A percentile compares a stretch with the other conserved stretches of the same genome.
Evolutionary conservation across 2,797 vertebrate species (phyloP).

Genomic region (Acomys russatus): DNA sequence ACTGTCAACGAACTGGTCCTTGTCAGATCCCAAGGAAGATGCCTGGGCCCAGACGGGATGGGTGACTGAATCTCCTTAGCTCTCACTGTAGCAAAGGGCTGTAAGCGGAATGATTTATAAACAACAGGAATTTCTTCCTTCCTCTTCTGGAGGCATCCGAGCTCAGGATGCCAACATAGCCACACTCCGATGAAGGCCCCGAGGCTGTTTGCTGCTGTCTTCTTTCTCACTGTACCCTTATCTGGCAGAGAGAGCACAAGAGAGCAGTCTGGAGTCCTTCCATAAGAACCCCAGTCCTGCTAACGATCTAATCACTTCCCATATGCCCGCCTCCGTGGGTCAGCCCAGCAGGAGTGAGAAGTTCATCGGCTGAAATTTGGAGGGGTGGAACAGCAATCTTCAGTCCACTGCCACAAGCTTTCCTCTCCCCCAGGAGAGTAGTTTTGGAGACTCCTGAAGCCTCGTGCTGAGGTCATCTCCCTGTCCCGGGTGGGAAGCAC

Average conservation of each 20-base stretch:
- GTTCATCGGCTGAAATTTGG: neutral
- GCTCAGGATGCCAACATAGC: neutral
- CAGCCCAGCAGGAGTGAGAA: neutral
- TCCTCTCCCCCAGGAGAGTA: neutral
- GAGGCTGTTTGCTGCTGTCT: neutral
- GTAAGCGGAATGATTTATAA: neutral
- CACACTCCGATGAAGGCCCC: neutral
- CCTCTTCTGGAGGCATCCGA: neutral
- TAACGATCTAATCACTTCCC: neutral
- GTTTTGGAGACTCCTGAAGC: neutral
- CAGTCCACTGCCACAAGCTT: neutral
- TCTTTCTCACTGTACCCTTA: neutral
- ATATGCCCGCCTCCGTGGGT: neutral
- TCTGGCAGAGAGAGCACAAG: neutral
- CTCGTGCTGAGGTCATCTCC: neutral
- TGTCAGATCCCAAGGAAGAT: neutral
- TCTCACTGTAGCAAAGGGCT: neutral
- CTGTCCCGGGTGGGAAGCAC: neutral
- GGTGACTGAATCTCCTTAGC: neutral
- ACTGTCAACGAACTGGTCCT: neutral
- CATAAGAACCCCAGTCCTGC: neutral
- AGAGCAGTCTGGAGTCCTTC: neutral
- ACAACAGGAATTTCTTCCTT: neutral
- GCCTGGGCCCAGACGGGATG: neutral
- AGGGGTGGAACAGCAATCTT: too few species aligned